phyloP scores from a whole-genome alignment of 2,113 vertebrate species.

The Amblyornis subalaris region DNA sequence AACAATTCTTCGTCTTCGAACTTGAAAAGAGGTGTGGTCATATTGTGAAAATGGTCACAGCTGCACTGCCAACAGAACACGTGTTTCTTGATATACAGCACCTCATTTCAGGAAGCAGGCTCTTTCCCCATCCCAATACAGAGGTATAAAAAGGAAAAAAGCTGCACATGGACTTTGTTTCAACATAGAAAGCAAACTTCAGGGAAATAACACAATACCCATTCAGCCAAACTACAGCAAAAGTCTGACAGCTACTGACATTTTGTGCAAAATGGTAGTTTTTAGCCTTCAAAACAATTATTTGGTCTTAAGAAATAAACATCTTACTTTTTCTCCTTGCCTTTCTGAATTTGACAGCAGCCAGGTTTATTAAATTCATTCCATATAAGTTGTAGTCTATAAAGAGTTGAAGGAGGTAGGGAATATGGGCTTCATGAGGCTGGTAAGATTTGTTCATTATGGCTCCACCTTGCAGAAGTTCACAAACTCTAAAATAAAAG shows the following conservation, averaged over 20 bases:
- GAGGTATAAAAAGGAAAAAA: not conserved
- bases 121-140: not conserved
- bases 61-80: not conserved
- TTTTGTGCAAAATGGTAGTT: not conserved
- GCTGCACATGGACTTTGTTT: not conserved
- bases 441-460: conserved; percentile 98
- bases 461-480: conserved; percentile 94
- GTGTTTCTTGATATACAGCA: not conserved
- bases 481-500: conserved; percentile 84
- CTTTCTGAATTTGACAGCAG: conserved; percentile 91
- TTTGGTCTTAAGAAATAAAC: conserved; percentile 43
- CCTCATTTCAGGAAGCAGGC: not conserved
- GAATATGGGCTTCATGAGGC: conserved; percentile 96
- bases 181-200: not conserved
- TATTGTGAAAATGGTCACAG: not conserved
- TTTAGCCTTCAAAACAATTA: not conserved
- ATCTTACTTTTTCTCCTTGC: conserved; percentile 80
- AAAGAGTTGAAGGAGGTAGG: conserved; percentile 97
- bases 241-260: not conserved
- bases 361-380: conserved; percentile 95
- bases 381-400: conserved; percentile 99
- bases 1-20: not conserved
- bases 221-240: not conserved
- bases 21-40: not conserved
- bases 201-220: not conserved